Conservation (phyloP, 2,113 vertebrate genomes). For the Pholis gunnellus region DNA sequence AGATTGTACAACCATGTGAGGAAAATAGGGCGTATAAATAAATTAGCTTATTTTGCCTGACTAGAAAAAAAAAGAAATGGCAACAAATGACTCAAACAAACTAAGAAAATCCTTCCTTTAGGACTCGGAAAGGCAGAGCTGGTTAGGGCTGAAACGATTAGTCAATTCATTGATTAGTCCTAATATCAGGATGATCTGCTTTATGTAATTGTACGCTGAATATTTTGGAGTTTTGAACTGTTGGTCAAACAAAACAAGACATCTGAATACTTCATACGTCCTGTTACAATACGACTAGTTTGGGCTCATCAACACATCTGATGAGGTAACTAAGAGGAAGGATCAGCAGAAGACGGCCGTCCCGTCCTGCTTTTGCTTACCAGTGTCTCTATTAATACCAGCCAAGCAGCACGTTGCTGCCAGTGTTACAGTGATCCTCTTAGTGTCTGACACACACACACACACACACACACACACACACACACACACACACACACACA, state of each 20-base stretch:
- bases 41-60: neutral
- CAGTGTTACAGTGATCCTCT: conserved; percentile 71
- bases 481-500: neutral
- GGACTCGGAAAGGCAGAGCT: neutral
- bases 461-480: neutral
- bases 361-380: conserved; percentile 39
- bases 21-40: neutral
- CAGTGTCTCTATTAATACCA: conserved; percentile 75
- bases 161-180: neutral
- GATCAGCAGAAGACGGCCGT: neutral
- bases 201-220: neutral
- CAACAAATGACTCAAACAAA: neutral
- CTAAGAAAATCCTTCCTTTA: neutral
- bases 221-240: neutral
- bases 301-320: neutral
- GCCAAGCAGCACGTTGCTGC: conserved; percentile 64
- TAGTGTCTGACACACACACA: conserved; percentile 34
- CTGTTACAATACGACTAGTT: no score
- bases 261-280: neutral
- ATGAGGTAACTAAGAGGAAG: neutral
- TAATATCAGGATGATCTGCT: neutral
- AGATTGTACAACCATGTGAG: neutral
- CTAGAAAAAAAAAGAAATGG: neutral
- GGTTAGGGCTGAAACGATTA: neutral
- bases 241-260: neutral